Evolutionary conservation across 2,113 vertebrate species (phyloP), one percentile per base, ranked within the genome.

Genomic region (Saguinus midas): DNA sequence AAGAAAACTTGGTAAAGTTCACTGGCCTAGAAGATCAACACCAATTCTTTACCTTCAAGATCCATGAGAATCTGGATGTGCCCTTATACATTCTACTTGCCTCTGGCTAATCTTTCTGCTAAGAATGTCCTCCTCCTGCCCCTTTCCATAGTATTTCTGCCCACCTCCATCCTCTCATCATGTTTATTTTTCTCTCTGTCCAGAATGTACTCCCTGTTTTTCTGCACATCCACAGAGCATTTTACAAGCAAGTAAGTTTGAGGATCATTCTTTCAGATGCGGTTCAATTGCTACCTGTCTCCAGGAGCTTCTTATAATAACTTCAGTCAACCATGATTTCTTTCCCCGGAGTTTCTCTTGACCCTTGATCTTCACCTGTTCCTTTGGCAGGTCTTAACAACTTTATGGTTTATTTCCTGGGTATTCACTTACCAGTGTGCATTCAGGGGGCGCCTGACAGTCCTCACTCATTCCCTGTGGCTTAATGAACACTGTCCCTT

Each of bases 141-240:
- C 72, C 14, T 90, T 87, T 18, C 37, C 43, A 1, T n/a, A 1
- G 64, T 72, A 48, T 64, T 87, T 84, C 55, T 27, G 40, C 82
- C 52, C 40, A 52, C 48, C 78, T 37, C 45, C 40, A 68, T 84
- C 37, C 45, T 70, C 85, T 40, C 37, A 43, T 68, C 55, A 27
- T 52, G 27, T 32, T 80, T 18, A 25, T 87, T 92, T 89, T 82
- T 87, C 16, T n/a, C 92, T 58, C 16, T 95, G 32, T 40, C 55
- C 76, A 55, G 25, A 94, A 87, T 66, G 61, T 45, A 27, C 61
- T 73, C 94, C 61, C 48, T 79, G 17, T 79, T 92, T 86, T 45
- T 52, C 58, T 55, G 52, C 72, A 79, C 17, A 14, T 21, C 32
- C 48, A 6, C 17, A 64, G 61, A 64, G 61, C 27, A 32, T 64